Conservation (phyloP, 2,797 vertebrate species). For the Heliangelus exortis region DNA sequence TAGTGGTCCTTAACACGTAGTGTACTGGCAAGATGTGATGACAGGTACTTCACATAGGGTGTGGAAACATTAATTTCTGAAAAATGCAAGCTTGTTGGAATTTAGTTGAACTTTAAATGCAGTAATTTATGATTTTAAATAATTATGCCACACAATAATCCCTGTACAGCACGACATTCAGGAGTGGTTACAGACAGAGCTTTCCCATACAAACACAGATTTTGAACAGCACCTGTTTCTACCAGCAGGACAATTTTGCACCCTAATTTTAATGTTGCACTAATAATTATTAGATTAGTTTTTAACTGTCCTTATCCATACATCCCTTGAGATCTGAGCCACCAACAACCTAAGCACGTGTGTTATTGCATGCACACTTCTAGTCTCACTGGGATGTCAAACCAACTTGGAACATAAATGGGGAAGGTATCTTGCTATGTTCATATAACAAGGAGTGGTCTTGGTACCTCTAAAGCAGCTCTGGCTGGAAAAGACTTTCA, state of each 20-base stretch:
- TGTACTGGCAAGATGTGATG: background rate
- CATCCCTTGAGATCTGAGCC: background rate
- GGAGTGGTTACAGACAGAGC: background rate
- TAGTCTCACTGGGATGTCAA: background rate
- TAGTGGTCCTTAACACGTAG: background rate
- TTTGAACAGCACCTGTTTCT: background rate
- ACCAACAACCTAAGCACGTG: background rate
- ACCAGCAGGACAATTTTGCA: background rate
- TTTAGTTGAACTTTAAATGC: background rate
- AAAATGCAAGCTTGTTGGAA: background rate
- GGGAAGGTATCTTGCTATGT: background rate
- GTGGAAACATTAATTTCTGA: background rate
- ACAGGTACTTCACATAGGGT: background rate
- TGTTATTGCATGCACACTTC: background rate
- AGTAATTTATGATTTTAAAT: background rate
- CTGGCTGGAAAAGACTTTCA: background rate
- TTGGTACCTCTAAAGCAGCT: background rate
- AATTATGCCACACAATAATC: background rate
- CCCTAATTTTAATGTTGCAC: background rate
- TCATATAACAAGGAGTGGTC: background rate
- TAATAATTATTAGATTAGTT: constrained; percentile 21
- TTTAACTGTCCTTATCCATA: background rate
- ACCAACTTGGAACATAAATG: background rate
- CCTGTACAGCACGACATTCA: background rate
- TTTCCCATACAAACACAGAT: background rate